Conservation (phyloP, 2,113 vertebrate species). For the Hippocampus comes region DNA sequence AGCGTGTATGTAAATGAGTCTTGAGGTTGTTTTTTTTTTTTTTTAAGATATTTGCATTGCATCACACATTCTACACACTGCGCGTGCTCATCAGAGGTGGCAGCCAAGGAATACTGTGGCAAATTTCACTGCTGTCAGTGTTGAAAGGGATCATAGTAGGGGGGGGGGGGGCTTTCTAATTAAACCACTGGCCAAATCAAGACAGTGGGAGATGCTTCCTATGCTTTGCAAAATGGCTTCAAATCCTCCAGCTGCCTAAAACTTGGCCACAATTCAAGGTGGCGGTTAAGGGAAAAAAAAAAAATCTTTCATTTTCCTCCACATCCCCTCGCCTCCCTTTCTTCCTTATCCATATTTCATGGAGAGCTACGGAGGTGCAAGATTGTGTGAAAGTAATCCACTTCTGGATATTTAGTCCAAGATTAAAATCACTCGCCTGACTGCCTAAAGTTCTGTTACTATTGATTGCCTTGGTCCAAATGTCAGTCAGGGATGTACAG, state of each 20-base stretch:
- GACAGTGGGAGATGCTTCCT: conserved; percentile 50
- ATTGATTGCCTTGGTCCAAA: conserved; percentile 73
- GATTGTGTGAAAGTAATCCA: conserved; percentile 79
- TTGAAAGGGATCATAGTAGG: conserved; percentile 63
- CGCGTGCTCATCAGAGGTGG: conserved; percentile 45
- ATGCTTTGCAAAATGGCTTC: conserved; percentile 52
- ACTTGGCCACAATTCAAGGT: conserved; percentile 54
- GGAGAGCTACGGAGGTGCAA: conserved; percentile 74
- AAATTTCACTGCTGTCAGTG: conserved; percentile 46
- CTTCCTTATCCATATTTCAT: conserved; percentile 81
- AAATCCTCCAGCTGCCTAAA: conserved; percentile 67
- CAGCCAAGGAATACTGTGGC: conserved; percentile 51
- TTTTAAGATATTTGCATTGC: conserved; percentile 33
- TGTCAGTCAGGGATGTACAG: conserved; percentile 70
- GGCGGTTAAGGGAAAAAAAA: conserved; percentile 49
- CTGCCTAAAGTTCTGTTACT: conserved; percentile 73
- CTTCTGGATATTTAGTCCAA: conserved; percentile 80
- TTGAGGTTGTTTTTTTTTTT: background rate
- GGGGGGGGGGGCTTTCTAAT: conserved; percentile 65
- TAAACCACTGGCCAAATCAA: conserved; percentile 65
- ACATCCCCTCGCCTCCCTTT: conserved; percentile 43
- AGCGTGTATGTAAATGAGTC: conserved; percentile 56
- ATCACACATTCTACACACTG: conserved; percentile 34
- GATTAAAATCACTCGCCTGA: conserved; percentile 78
- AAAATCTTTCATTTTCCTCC: conserved; percentile 70